These are phyloP conservation scores for Psococerastis gibbosa DNA, from an alignment of 2,888 invertebrate species.

Conservation along the genomic window DNA sequence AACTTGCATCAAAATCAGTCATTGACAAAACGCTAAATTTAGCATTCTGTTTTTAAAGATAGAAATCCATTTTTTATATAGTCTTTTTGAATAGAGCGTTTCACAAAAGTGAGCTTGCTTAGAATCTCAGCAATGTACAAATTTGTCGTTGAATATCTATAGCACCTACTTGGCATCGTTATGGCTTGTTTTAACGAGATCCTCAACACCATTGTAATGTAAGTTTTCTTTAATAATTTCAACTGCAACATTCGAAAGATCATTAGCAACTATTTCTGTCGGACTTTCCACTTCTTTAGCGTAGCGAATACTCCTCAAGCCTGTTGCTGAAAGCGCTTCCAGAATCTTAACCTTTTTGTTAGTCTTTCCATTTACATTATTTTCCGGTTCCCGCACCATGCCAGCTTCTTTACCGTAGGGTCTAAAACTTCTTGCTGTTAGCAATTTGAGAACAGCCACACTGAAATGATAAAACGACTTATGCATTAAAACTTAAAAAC, in stretches of 20 bases:
- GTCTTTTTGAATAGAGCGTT: background rate
- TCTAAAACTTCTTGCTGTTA: no score
- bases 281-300: constrained; percentile 82
- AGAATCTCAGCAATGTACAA: no score
- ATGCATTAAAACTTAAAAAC: no score
- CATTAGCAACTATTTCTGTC: constrained; percentile 73
- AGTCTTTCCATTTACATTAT: no score
- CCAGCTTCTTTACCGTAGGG: no score
- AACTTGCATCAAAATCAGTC: no score
- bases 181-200: constrained; percentile 53
- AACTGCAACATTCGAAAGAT: constrained; percentile 68
- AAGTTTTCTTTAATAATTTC: constrained; percentile 71
- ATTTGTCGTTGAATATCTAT: constrained; percentile 11
- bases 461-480: background rate
- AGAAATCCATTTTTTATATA: background rate
- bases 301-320: constrained; percentile 86
- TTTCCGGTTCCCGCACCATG: no score
- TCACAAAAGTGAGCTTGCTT: background rate
- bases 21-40: no score
- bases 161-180: constrained; percentile 73
- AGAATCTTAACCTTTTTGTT: constrained; percentile 42
- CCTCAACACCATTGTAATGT: constrained; percentile 47
- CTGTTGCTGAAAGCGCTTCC: constrained; percentile 92
- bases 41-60: no score
- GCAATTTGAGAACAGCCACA: no score